These are phyloP conservation scores for Clivina fossor DNA, from an alignment of 2,888 invertebrate genomes.

Conservation along the genomic window DNA sequence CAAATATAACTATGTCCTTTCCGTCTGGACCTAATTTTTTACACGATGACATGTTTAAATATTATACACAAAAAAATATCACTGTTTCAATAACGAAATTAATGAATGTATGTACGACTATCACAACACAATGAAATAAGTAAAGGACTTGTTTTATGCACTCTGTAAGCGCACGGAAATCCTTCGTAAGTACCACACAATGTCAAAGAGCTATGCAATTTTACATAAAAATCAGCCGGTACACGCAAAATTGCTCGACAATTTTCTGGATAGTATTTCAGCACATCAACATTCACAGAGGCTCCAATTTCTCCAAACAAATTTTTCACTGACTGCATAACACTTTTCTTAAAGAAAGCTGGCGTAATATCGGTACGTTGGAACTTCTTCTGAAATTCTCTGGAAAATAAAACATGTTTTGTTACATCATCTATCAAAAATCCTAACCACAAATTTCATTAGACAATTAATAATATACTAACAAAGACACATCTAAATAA, in stretches of 20 bases:
- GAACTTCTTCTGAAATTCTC: constrained; percentile 53
- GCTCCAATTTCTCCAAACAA: constrained; percentile 63
- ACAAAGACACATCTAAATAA: constrained; percentile 61
- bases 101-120: constrained; percentile 49
- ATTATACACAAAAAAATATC: too few relatives aligned
- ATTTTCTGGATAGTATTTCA: constrained; percentile 57
- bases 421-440: constrained; percentile 25
- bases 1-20: constrained; percentile 83
- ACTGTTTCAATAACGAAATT: too few relatives aligned
- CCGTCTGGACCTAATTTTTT: constrained; percentile 58
- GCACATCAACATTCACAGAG: constrained; percentile 57
- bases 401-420: constrained; percentile 46
- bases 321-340: constrained; percentile 56
- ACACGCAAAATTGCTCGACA: constrained; percentile 60
- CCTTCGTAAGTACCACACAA: constrained; percentile 56
- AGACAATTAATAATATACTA: constrained; percentile 54
- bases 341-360: constrained; percentile 60
- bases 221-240: constrained; percentile 56
- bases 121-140: constrained; percentile 51
- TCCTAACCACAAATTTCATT: constrained; percentile 32
- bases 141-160: constrained; percentile 57
- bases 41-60: constrained; percentile 54
- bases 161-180: constrained; percentile 56
- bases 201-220: constrained; percentile 61
- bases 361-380: constrained; percentile 51